These are phyloP conservation scores for Clanis bilineata DNA, from an alignment of 2,888 invertebrate genomes.

Conservation along the genomic window DNA sequence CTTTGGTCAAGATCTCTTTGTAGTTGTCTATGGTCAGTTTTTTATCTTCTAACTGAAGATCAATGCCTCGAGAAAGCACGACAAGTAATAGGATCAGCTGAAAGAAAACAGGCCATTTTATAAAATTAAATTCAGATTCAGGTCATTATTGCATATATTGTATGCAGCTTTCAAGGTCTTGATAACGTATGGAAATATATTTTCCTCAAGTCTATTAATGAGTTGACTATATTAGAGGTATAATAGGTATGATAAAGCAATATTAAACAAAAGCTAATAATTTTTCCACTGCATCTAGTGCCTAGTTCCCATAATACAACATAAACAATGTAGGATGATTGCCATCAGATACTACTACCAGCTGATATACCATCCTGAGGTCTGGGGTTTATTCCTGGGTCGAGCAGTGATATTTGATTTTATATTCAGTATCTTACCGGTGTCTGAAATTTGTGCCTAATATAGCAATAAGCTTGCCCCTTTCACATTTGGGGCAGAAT, in stretches of 20 bases:
- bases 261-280: background rate
- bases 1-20: slow-evolving; percentile 44
- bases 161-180: background rate
- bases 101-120: slow-evolving; percentile 33
- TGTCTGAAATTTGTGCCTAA: no score
- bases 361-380: no score
- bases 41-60: slow-evolving; percentile 43
- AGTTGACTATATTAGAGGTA: background rate
- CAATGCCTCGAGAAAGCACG: slow-evolving; percentile 57
- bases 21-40: slow-evolving; percentile 47
- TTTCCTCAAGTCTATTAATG: background rate
- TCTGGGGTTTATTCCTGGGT: no score
- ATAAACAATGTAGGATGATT: no score
- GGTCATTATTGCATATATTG: background rate
- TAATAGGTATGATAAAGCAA: background rate
- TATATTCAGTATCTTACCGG: no score
- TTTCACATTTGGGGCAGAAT: no score
- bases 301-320: background rate
- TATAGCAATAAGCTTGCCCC: no score
- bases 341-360: no score
- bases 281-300: background rate
- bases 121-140: background rate
- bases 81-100: slow-evolving; percentile 62
- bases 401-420: no score
- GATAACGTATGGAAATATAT: background rate